Evolutionary conservation across 2,888 invertebrate species (phyloP).

Genomic region (Cryptocephalus moraei): DNA sequence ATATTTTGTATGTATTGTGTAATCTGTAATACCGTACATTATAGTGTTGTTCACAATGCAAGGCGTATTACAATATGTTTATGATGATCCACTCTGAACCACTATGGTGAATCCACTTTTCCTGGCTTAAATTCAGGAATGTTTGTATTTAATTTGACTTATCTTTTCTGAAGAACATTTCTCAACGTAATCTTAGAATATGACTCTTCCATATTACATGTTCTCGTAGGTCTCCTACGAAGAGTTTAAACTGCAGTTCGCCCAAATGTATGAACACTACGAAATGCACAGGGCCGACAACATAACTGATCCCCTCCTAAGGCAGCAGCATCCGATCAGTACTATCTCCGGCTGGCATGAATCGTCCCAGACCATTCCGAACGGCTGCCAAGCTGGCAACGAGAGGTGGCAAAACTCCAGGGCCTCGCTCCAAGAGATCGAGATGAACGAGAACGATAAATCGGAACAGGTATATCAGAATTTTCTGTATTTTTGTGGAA

Average conservation of each 20-base stretch:
- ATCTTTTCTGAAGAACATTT: too few species aligned
- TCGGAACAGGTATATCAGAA: conserved; percentile 27
- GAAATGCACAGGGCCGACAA: conserved; percentile 89
- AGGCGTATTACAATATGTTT: too few species aligned
- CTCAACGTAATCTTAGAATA: too few species aligned
- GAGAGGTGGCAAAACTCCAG: conserved; percentile 30
- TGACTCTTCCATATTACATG: background rate
- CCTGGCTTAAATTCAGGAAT: too few species aligned
- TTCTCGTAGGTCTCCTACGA: conserved; percentile 81
- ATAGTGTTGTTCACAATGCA: too few species aligned
- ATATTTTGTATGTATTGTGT: too few species aligned
- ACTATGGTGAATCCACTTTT: too few species aligned
- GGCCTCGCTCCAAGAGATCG: conserved; percentile 26
- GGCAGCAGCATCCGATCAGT: conserved; percentile 88
- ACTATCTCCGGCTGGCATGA: conserved; percentile 94
- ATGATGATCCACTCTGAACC: too few species aligned
- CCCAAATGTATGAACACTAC: conserved; percentile 95
- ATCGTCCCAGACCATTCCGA: conserved; percentile 38
- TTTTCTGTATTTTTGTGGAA: too few species aligned
- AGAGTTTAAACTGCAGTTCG: conserved; percentile 94
- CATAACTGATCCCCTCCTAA: conserved; percentile 87
- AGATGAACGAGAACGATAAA: conserved; percentile 30
- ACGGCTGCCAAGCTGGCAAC: conserved; percentile 27
- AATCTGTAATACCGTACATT: too few species aligned
- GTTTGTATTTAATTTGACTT: too few species aligned